Conservation (phyloP, 2,888 invertebrate genomes). For the Lasius fuliginosus region DNA sequence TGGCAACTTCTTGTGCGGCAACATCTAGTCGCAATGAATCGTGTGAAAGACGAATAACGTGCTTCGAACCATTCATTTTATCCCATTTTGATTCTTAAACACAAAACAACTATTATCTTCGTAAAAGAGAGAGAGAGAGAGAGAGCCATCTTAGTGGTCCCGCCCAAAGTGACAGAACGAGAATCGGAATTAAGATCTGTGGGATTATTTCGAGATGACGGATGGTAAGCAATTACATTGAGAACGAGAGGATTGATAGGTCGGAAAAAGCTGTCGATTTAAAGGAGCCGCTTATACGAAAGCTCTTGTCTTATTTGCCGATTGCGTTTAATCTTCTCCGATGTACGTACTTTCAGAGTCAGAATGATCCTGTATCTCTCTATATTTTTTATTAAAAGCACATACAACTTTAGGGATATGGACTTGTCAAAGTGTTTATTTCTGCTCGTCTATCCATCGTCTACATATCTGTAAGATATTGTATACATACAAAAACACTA, state of each 20-base stretch:
- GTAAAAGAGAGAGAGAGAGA: neutral
- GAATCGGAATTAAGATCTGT: neutral
- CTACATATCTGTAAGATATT: neutral
- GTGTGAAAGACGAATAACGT: constrained; percentile 58
- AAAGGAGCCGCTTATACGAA: neutral
- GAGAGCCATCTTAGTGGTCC: constrained; percentile 1
- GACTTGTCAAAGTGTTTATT: neutral
- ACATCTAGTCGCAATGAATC: constrained; percentile 44
- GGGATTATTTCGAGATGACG: constrained; percentile 48
- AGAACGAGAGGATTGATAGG: neutral
- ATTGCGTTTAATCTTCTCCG: neutral
- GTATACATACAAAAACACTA: neutral
- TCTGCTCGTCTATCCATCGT: neutral
- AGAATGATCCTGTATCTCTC: neutral
- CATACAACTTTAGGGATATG: neutral
- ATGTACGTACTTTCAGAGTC: neutral
- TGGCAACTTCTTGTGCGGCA: neutral
- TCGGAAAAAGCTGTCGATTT: neutral
- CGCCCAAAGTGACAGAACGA: neutral
- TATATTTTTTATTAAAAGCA: neutral
- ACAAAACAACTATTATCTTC: neutral
- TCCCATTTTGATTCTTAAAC: neutral
- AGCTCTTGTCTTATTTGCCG: neutral
- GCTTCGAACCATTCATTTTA: constrained; percentile 2
- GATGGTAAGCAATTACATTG: constrained; percentile 62